phyloP scores from a whole-genome alignment of 2,888 invertebrate genomes.

The Acanthosepion esculentum region DNA sequence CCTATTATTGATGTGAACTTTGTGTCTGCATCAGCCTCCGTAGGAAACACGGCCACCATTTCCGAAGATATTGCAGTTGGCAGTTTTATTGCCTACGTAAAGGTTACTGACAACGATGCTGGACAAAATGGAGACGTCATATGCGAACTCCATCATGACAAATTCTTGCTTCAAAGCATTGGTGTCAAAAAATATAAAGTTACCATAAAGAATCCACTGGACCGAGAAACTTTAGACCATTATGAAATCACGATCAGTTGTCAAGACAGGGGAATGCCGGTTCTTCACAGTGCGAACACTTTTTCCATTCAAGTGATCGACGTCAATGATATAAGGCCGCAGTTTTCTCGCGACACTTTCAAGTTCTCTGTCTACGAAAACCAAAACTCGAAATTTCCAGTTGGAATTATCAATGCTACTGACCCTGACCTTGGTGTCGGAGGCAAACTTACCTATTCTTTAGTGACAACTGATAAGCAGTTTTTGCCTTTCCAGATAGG shows the following conservation, averaged over 20 bases:
- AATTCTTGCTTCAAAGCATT: neutral
- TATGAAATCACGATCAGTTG: neutral
- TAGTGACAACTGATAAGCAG: neutral
- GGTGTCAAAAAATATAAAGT: neutral
- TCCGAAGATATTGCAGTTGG: slow-evolving; percentile 12
- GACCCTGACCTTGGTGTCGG: neutral
- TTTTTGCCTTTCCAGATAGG: neutral
- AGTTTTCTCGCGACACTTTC: neutral
- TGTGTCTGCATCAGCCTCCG: neutral
- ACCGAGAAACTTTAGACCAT: neutral
- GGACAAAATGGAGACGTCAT: neutral
- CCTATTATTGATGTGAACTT: neutral
- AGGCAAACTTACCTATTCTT: neutral
- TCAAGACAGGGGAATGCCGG: neutral
- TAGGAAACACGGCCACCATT: neutral
- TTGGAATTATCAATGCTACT: neutral
- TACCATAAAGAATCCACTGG: neutral
- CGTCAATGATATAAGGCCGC: neutral
- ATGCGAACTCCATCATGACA: neutral
- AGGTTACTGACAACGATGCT: neutral
- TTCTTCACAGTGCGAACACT: neutral
- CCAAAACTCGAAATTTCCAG: neutral
- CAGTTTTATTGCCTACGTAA: slow-evolving; percentile 1
- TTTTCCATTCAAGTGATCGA: neutral
- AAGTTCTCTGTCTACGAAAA: slow-evolving; percentile 4